phyloP scores from a whole-genome alignment of 2,888 invertebrate genomes.

The Phyllotreta cruciferae region DNA sequence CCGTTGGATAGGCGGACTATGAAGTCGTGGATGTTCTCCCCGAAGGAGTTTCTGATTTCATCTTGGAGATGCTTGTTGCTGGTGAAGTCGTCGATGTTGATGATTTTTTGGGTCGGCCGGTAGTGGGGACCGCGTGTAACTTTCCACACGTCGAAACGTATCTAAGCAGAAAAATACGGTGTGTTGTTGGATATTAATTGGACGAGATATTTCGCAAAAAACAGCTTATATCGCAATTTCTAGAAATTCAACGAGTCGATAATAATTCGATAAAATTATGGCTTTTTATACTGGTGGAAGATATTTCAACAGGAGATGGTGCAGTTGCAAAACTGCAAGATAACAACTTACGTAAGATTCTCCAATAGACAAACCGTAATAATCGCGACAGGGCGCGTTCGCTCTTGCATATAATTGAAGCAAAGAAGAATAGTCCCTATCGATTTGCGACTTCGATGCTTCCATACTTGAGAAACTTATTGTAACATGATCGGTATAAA shows the following conservation, averaged over 20 bases:
- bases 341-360: constrained; percentile 46
- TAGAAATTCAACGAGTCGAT: too few species aligned
- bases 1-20: constrained; percentile 33
- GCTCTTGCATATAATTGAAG: constrained; percentile 54
- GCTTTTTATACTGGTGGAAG: neutral
- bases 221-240: too few species aligned
- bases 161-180: constrained; percentile 25
- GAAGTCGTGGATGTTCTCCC: constrained; percentile 42
- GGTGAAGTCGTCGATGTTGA: constrained; percentile 45
- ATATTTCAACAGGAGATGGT: neutral
- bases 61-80: constrained; percentile 46
- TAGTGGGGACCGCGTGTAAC: constrained; percentile 41
- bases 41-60: constrained; percentile 50
- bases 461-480: too few species aligned
- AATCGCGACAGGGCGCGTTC: constrained; percentile 53
- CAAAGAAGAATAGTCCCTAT: constrained; percentile 31
- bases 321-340: neutral
- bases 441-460: neutral
- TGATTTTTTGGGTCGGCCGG: constrained; percentile 38
- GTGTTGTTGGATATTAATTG: neutral
- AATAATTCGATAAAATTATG: neutral
- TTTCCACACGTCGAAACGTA: constrained; percentile 42
- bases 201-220: neutral
- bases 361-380: constrained; percentile 54
- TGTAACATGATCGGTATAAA: too few species aligned